Evolutionary conservation across 2,797 vertebrate species (phyloP).

Genomic region (Masticophis lateralis): DNA sequence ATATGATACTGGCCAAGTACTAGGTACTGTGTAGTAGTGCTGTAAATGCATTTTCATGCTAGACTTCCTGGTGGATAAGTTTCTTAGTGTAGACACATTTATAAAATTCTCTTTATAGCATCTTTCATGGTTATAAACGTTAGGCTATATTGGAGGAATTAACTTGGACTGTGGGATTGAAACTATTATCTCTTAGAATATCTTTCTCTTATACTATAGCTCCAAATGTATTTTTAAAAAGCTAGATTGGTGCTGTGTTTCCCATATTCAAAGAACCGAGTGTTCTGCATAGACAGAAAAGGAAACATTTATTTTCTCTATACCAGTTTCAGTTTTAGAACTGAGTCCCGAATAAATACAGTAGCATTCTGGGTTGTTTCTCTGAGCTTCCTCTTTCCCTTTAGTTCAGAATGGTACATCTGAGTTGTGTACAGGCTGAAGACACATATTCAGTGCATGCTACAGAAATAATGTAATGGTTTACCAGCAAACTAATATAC

Average conservation of each 20-base stretch:
- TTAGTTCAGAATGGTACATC: neutral
- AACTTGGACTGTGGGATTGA: neutral
- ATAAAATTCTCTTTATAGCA: neutral
- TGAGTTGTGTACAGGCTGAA: neutral
- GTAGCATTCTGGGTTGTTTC: neutral
- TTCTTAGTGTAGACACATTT: neutral
- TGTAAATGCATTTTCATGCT: neutral
- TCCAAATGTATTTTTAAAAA: neutral
- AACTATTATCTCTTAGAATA: neutral
- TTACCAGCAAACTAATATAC: neutral
- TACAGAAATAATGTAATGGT: neutral
- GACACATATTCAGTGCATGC: neutral
- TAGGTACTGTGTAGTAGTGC: rapidly evolving
- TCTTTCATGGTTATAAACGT: neutral
- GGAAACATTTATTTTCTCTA: neutral
- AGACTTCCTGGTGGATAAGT: neutral
- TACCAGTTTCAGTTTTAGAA: neutral
- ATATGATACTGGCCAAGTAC: slow-evolving; percentile 15
- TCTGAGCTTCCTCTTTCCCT: neutral
- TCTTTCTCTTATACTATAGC: neutral
- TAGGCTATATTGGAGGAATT: neutral
- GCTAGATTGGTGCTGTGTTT: neutral
- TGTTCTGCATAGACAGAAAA: neutral
- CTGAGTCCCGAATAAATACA: neutral
- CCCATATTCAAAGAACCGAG: neutral